These are phyloP conservation scores for Netelia melanura DNA, from an alignment of 2,888 invertebrate genomes.

Conservation along the genomic window DNA sequence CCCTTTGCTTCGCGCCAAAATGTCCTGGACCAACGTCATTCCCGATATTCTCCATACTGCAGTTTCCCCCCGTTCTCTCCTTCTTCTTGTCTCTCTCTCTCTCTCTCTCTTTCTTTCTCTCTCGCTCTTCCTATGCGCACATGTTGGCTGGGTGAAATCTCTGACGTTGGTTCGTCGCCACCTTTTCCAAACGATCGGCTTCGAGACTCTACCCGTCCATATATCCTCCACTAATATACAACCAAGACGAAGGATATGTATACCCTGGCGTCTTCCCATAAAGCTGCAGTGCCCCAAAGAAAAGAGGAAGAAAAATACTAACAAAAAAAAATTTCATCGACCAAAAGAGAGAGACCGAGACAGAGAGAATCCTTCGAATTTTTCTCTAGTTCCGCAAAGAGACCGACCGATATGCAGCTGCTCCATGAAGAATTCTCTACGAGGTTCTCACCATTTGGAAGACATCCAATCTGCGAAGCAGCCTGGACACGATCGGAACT, in stretches of 20 bases:
- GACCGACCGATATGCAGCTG: constrained; percentile 52
- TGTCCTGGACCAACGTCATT: constrained; percentile 28
- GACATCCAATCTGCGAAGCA: constrained; percentile 60
- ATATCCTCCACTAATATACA: neutral
- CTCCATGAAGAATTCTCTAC: neutral
- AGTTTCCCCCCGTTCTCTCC: neutral
- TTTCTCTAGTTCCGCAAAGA: constrained; percentile 6
- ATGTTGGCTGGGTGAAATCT: constrained; percentile 23
- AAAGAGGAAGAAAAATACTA: neutral
- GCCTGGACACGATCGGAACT: constrained; percentile 55
- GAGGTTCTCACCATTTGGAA: constrained; percentile 54
- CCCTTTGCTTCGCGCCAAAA: constrained; percentile 28
- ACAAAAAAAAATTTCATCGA: neutral
- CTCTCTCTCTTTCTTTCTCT: neutral
- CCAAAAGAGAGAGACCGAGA: neutral
- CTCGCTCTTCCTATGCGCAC: neutral
- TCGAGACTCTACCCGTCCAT: neutral
- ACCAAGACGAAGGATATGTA: neutral
- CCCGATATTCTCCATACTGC: constrained; percentile 28
- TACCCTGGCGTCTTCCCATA: constrained; percentile 19
- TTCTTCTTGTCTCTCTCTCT: neutral
- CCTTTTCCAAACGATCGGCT: constrained; percentile 52
- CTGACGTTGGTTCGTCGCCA: constrained; percentile 47
- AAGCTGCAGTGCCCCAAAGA: constrained; percentile 4
- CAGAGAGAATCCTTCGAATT: constrained; percentile 19